Evolutionary conservation across 2,113 vertebrate species (phyloP), one percentile per base, ranked within the genome.

Genomic region (Corythornis cristatus): DNA sequence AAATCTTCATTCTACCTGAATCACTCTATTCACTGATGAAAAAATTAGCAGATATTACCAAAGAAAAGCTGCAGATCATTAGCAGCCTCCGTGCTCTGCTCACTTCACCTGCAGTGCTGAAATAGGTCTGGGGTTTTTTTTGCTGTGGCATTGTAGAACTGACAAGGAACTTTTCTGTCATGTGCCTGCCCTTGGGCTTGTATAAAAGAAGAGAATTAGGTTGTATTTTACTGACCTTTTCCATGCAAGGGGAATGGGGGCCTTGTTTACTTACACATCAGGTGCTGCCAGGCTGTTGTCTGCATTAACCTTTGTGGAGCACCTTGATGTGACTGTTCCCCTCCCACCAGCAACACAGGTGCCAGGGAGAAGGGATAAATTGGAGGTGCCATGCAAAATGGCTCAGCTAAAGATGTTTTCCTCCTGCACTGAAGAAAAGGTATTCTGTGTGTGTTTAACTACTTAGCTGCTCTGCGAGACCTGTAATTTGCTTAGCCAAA

Each of bases 401-500:
- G 53, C 65, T 87, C 62, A 61, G 85, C 71, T 74, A 29, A 92
- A 83, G 88, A 16, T 12, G 5, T 76, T 88, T 84, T 86, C n/a
- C 61, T 79, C 26, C 42, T 76, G 46, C 18, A 2, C 37, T 48
- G 71, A 72, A 87, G 57, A 79, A 85, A 82, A 84, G 51, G 58
- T 93, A 22, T 92, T 86, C 89, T 87, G 8, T 76, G 6, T 62
- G 48, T 57, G 37, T 84, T 92, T 62, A 93, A 66, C 57, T 82
- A 7, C 66, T 92, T 93, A 80, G 56, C 65, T 64, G 64, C 37
- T 78, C 74, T 90, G 26, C 2, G 17, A 89, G 51, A 85, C 71
- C 58, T 83, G 42, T 72, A 85, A 83, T 97, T 93, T 93, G 83
- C 91, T 93, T 90, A 92, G 83, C 79, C 93, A 95, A 94, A 94